phyloP scores from a whole-genome alignment of 2,888 invertebrate genomes.

The Megaustenia siamemsis region DNA sequence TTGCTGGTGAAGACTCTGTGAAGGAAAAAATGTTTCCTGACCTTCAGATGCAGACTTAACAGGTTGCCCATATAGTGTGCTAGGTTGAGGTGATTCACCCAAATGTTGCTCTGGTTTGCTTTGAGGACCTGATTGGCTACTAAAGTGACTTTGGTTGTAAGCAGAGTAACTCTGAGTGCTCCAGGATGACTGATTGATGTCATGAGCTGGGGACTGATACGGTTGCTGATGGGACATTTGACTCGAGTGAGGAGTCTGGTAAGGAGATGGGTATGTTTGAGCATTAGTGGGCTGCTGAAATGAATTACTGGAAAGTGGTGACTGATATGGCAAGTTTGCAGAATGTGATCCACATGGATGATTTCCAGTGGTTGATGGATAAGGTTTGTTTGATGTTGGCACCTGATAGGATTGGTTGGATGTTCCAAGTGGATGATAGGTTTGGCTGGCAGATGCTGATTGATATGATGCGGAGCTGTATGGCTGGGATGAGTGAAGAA shows the following conservation, averaged over 20 bases:
- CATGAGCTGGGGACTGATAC: conserved; percentile 15
- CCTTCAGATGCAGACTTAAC: not conserved
- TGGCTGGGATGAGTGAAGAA: conserved; percentile 38
- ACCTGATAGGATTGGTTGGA: not conserved
- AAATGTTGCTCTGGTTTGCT: not conserved
- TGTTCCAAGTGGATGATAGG: not conserved
- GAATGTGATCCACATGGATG: conserved; percentile 18
- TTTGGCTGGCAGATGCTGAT: conserved; percentile 8
- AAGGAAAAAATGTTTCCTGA: not conserved
- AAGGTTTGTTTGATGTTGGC: not conserved
- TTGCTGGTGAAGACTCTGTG: not conserved
- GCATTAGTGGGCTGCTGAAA: conserved; percentile 19
- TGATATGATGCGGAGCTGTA: conserved; percentile 19
- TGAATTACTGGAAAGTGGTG: not conserved
- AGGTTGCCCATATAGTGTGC: not conserved
- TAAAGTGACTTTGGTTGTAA: not conserved
- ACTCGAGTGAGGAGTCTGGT: conserved; percentile 32
- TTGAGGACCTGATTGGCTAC: conserved; percentile 1
- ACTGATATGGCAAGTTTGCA: conserved; percentile 7
- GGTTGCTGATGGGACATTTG: conserved; percentile 22
- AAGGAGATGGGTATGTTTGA: conserved; percentile 34
- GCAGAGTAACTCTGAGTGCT: conserved; percentile 16
- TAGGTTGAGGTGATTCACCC: not conserved
- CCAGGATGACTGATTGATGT: not conserved
- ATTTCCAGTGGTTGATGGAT: conserved; percentile 8